Conservation (phyloP, 2,888 invertebrate species). For the Nemotelus pantherinus region DNA sequence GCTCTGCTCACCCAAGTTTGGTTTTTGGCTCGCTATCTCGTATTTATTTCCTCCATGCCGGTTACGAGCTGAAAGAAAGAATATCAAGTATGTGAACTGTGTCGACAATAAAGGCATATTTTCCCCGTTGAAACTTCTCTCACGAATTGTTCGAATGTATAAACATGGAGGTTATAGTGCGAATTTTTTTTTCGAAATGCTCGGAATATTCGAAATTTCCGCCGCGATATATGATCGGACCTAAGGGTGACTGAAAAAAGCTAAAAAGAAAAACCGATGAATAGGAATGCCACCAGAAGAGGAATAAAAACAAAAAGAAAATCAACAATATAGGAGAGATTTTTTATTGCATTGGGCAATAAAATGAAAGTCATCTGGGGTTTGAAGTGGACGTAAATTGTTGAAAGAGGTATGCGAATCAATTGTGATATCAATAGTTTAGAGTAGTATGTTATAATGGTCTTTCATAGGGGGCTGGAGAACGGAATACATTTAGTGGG, state of each 20-base stretch:
- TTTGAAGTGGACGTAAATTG: slow-evolving; percentile 30
- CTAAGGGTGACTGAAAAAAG: background rate
- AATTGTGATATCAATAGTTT: background rate
- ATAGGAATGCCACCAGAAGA: background rate
- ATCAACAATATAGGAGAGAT: slow-evolving; percentile 21
- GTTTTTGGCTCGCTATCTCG: no score
- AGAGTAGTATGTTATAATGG: background rate
- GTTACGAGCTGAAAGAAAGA: no score
- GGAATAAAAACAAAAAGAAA: slow-evolving; percentile 6
- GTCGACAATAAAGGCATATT: slow-evolving; percentile 35
- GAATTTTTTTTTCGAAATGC: background rate
- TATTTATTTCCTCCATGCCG: no score
- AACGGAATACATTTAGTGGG: no score
- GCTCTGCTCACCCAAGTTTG: no score
- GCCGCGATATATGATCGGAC: background rate
- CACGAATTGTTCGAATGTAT: slow-evolving; percentile 5
- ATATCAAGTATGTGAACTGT: background rate
- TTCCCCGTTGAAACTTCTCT: background rate
- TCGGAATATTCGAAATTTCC: slow-evolving; percentile 6
- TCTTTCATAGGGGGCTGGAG: no score
- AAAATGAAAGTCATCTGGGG: slow-evolving; percentile 22
- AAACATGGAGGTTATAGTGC: background rate
- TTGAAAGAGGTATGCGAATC: background rate
- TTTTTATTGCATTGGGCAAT: slow-evolving; percentile 28
- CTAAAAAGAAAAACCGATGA: background rate